Conservation (phyloP, 2,113 vertebrate species). For the Erythrolamprus reginae region DNA sequence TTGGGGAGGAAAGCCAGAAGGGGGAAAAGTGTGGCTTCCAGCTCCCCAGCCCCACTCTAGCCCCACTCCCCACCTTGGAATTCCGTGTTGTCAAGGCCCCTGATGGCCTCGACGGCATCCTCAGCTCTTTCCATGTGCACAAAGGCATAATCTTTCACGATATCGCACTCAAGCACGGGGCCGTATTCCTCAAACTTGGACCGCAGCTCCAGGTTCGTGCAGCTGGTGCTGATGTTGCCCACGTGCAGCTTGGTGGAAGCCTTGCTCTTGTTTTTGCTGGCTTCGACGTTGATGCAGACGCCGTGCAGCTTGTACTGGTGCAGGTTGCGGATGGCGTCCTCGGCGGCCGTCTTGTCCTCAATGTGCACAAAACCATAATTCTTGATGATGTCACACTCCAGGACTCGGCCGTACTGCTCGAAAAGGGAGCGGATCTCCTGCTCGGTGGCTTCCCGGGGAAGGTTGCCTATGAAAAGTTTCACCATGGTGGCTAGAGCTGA, state of each 20-base stretch:
- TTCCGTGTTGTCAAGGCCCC: slow-evolving; percentile 87
- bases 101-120: slow-evolving; percentile 92
- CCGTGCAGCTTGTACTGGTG: slow-evolving; percentile 93
- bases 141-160: slow-evolving; percentile 96
- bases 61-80: slow-evolving; percentile 84
- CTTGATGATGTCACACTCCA: slow-evolving; percentile 94
- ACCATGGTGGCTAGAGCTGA: slow-evolving; percentile 76
- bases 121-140: slow-evolving; percentile 96
- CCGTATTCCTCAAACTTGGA: slow-evolving; percentile 94
- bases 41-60: not conserved
- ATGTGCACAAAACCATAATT: slow-evolving; percentile 97
- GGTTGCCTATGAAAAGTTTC: slow-evolving; percentile 96
- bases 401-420: slow-evolving; percentile 91
- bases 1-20: not conserved
- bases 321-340: slow-evolving; percentile 89
- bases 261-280: slow-evolving; percentile 87
- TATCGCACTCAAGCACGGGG: slow-evolving; percentile 90
- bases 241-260: slow-evolving; percentile 93
- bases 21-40: not conserved
- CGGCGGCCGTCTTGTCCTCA: slow-evolving; percentile 83
- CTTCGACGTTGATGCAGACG: slow-evolving; percentile 90
- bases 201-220: slow-evolving; percentile 90
- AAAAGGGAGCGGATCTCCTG: slow-evolving; percentile 90
- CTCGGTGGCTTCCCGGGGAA: slow-evolving; percentile 86
- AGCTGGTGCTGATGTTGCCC: slow-evolving; percentile 83